A percentile compares a stretch with the other conserved stretches of the same genome.
Evolutionary conservation across 1,140 invertebrate genomes (phyloP).

Genomic region (Trichonephila inaurata): DNA sequence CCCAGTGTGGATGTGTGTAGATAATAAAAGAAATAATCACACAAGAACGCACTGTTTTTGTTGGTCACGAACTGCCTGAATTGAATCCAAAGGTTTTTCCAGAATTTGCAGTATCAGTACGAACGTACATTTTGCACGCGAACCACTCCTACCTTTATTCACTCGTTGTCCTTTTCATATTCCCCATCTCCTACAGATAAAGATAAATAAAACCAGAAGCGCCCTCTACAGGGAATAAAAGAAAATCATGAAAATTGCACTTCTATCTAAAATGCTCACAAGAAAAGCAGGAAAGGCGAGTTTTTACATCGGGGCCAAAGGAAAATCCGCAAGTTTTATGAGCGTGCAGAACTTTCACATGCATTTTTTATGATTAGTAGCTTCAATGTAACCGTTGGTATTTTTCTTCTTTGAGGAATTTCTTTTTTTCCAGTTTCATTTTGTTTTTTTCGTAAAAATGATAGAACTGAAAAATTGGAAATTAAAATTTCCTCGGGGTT

Average conservation of each 20-base stretch:
- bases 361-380: slow-evolving; percentile 10
- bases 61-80: slow-evolving; percentile 2
- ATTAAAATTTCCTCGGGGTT: no score
- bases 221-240: neutral
- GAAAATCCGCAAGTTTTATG: slow-evolving; percentile 18
- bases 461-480: no score
- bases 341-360: neutral
- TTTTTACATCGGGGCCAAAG: neutral
- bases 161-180: neutral
- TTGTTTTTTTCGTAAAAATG: no score
- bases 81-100: neutral
- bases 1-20: neutral
- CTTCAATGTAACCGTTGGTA: neutral
- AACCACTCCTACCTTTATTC: slow-evolving; percentile 1
- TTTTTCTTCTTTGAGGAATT: no score
- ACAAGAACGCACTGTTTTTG: slow-evolving; percentile 8
- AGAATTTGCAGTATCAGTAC: slow-evolving; percentile 1
- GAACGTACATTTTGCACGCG: neutral
- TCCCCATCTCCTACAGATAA: neutral
- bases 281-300: neutral
- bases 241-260: neutral
- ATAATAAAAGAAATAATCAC: neutral
- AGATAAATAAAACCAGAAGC: neutral
- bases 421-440: no score
- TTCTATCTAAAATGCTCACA: neutral